These are phyloP conservation scores for Ceratina australensis DNA, from an alignment of 1,140 invertebrate genomes.

Conservation along the genomic window DNA sequence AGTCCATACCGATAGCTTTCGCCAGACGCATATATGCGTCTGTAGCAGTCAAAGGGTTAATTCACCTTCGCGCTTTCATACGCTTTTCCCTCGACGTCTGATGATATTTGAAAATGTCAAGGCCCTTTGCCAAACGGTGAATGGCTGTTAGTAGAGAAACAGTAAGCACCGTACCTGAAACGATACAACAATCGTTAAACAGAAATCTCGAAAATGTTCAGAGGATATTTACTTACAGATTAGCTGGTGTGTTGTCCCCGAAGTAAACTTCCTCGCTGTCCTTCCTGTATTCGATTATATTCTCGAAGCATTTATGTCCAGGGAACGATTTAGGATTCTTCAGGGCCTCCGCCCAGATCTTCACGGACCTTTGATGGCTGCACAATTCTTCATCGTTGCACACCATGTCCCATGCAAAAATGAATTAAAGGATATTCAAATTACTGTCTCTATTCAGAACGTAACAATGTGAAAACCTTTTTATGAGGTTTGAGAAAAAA, in stretches of 20 bases:
- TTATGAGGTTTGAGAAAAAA: no score
- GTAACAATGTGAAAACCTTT: no score
- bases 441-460: no score
- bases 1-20: no score
- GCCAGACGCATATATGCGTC: no score
- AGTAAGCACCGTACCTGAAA: slow-evolving; percentile 26
- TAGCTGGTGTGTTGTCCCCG: slow-evolving; percentile 3
- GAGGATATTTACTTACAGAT: slow-evolving; percentile 30
- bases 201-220: no score
- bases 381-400: slow-evolving; percentile 79
- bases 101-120: not conserved
- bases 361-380: slow-evolving; percentile 84
- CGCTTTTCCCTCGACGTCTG: not conserved
- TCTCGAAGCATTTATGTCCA: slow-evolving; percentile 66
- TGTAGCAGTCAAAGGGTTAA: no score
- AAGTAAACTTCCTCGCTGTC: not conserved
- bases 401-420: not conserved
- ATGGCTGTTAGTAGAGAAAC: slow-evolving; percentile 12
- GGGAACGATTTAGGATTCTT: slow-evolving; percentile 68
- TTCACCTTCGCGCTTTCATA: no score
- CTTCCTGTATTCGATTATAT: not conserved
- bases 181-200: no score
- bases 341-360: slow-evolving; percentile 82
- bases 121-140: not conserved
- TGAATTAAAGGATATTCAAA: not conserved